Conservation (phyloP, 1,140 invertebrate species). For the Mycetomoellerius zeteki region DNA sequence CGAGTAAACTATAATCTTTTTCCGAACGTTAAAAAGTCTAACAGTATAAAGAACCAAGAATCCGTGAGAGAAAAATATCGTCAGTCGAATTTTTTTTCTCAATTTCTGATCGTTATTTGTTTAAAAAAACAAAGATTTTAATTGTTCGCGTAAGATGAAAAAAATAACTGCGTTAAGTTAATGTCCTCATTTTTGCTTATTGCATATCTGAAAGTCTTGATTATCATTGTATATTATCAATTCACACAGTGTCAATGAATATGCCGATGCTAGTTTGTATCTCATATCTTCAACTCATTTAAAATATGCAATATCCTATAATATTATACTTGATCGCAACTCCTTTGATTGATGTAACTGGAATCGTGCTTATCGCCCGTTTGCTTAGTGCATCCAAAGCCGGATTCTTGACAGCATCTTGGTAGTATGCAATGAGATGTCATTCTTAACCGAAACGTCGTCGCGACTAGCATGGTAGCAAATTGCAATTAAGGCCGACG, state of each 20-base stretch:
- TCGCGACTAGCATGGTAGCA: conserved; percentile 66
- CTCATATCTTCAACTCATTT: not conserved
- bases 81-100: not conserved
- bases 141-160: not conserved
- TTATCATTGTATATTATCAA: not conserved
- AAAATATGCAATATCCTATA: conserved; percentile 4
- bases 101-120: not conserved
- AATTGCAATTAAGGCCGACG: conserved; percentile 79
- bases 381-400: conserved; percentile 20
- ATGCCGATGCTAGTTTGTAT: not conserved
- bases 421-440: conserved; percentile 65
- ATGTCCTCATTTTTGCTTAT: not conserved
- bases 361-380: conserved; percentile 9
- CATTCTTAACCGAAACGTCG: conserved; percentile 67
- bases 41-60: not conserved
- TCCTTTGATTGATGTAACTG: conserved; percentile 13
- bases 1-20: not conserved
- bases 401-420: not conserved
- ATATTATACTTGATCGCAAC: not conserved
- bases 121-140: not conserved
- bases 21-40: not conserved
- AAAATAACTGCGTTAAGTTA: not conserved
- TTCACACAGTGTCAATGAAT: not conserved
- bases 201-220: not conserved
- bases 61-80: too few species aligned